Base-by-base conservation (phyloP, 2,113 vertebrate genomes). In the Prietella phreatophila region DNA sequence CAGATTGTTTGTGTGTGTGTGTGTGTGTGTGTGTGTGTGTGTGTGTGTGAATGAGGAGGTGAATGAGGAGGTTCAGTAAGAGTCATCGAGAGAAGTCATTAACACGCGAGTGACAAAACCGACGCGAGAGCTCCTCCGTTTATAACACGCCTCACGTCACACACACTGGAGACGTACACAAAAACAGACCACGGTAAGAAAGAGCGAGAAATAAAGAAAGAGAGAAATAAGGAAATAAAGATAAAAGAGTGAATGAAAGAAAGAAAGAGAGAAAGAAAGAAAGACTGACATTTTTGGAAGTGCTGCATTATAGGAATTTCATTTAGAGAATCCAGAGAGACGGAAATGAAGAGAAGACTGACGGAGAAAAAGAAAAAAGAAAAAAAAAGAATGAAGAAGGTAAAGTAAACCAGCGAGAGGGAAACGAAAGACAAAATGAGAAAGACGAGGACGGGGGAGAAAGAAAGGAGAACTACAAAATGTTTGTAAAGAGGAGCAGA, bases 21-120 rank as follows among this genome's bases (percentile, higher is more conserved):
- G n/a, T n/a, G n/a, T n/a, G n/a, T n/a, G n/a, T n/a, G n/a, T n/a
- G n/a, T n/a, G n/a, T n/a, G n/a, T n/a, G n/a, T n/a, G n/a, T n/a
- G n/a, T n/a, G n/a, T n/a, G n/a, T n/a, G n/a, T n/a, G n/a, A n/a
- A n/a, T n/a, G n/a, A n/a, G n/a, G n/a, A n/a, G n/a, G n/a, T n/a
- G n/a, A n/a, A n/a, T n/a, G 42, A 73, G 33, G 36, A 67, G 55
- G 67, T 42, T 47, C 47, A 47, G 47, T 47, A 47, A 7, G 47
- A 82, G 67, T 56, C 71, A 36, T 85, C 36, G 67, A 65, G 5
- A 36, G 20, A 6, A 19, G 78, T 30, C 71, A 61, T 88, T 85
- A 80, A 58, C 83, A 85, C 69, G 30, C 13, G 25, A 61, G 53
- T 85, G 86, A 58, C 79, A 42, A 82, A 84, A 87, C 75, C 67